Percentiles rank a stretch among this genome's conserved stretches.
Evolutionary conservation across 2,113 vertebrate genomes (phyloP).

Genomic region (Lagopus muta): DNA sequence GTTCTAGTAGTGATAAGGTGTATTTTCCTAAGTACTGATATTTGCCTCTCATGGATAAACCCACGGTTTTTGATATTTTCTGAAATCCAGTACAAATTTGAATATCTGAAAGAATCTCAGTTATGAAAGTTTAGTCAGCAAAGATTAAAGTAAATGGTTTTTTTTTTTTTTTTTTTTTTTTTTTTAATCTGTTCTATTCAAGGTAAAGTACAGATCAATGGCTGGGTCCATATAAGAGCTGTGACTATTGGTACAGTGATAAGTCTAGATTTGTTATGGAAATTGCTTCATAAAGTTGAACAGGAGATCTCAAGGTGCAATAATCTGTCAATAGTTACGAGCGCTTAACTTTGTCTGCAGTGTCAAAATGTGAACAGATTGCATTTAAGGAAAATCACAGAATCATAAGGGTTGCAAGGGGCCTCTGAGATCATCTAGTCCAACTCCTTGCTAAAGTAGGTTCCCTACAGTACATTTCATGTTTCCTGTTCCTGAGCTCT

Average conservation of each 20-base stretch:
- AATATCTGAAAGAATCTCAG: background rate
- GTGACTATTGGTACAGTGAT: background rate
- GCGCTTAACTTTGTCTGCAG: background rate
- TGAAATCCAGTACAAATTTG: conserved; percentile 6
- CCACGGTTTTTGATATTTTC: background rate
- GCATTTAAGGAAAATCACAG: background rate
- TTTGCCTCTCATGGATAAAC: background rate
- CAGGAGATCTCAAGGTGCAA: background rate
- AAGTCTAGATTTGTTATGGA: background rate
- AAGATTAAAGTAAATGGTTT: background rate
- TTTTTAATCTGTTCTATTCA: background rate
- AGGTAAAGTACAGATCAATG: background rate
- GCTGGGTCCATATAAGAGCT: background rate
- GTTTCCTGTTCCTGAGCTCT: too few species aligned
- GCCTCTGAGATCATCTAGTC: too few species aligned
- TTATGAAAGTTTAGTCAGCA: background rate
- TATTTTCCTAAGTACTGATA: background rate
- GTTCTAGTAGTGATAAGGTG: background rate
- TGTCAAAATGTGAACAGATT: background rate
- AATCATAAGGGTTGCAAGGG: too few species aligned
- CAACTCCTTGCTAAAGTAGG: too few species aligned
- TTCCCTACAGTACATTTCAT: too few species aligned
- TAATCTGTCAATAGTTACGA: background rate
- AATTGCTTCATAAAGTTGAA: background rate
- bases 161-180: background rate